Percentiles rank a stretch among this genome's conserved stretches.
phyloP scores from a whole-genome alignment of 2,888 invertebrate genomes.

The Synanthedon formicaeformis region DNA sequence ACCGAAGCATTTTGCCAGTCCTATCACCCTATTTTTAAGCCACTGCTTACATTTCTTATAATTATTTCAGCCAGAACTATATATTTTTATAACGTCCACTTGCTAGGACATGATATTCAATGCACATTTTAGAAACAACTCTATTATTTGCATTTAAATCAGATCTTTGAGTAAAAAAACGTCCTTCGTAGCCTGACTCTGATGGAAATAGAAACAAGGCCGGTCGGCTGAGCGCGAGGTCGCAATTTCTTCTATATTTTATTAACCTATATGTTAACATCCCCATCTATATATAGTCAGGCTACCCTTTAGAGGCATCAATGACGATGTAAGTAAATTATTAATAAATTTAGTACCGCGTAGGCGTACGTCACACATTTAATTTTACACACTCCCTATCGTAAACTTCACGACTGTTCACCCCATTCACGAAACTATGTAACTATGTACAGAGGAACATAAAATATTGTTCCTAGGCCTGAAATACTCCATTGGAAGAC shows the following conservation, averaged over 20 bases:
- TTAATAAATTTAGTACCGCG: neutral
- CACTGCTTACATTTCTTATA: too few species aligned
- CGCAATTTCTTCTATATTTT: constrained; percentile 21
- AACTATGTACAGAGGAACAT: too few species aligned
- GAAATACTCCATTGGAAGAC: too few species aligned
- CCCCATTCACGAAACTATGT: too few species aligned
- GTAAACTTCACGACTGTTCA: too few species aligned
- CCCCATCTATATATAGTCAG: neutral
- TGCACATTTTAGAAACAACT: constrained; percentile 29
- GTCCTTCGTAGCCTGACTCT: constrained; percentile 36
- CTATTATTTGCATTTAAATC: constrained; percentile 40
- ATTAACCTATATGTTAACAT: constrained; percentile 3
- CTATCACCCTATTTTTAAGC: too few species aligned
- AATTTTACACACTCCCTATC: too few species aligned
- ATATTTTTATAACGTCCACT: too few species aligned
- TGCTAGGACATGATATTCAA: neutral
- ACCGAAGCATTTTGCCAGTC: too few species aligned
- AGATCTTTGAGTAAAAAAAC: constrained; percentile 33
- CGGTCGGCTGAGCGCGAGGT: constrained; percentile 24
- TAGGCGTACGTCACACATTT: neutral
- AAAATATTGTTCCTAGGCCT: too few species aligned
- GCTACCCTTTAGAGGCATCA: neutral
- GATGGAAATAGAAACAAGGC: constrained; percentile 53
- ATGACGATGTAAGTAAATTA: neutral
- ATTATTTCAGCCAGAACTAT: too few species aligned